Evolutionary conservation across 1,140 invertebrate species (phyloP), one percentile per base, ranked within the genome.

Genomic region (Nasonia longicornis): DNA sequence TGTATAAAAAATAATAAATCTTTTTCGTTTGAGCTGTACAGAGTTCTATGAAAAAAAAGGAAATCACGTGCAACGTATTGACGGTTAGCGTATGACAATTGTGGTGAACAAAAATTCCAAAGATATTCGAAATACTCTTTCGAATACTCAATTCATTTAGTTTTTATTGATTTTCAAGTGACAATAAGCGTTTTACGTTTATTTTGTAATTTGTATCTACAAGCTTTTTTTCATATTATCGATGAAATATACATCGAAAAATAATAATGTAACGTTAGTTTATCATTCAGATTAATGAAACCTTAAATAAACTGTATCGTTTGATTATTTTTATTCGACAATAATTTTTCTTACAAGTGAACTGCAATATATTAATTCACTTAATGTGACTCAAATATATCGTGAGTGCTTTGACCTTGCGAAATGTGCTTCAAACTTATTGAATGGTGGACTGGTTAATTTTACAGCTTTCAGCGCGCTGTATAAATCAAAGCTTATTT

Each of bases 41-140:
- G 76, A 78, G 76, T 78, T 78, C 26, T 82, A 78, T 74, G 80
- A 78, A 72, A 52, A 71, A 26, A 78, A 72, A 77, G 11, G 10
- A 69, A 70, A 12, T 77, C 29, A 76, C 38, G 31, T 35, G n/a
- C 75, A 14, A 29, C 12, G 71, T 63, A 14, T 16, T 29, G 35
- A 38, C 12, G 31, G 67, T 79, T 42, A 29, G 42, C 64, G 66
- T 67, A 63, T 76, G 38, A 67, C 63, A 78, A 48, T 78, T 72
- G 35, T 42, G 75, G 63, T 45, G 73, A 26, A 76, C n/a, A 45
- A 42, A 71, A 77, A 77, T 77, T 77, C 74, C 73, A 81, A 81
- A 81, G 74, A 81, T 16, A 45, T 77, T 81, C 20, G 38, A 77
- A 72, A 77, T 81, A 58, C 31, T 66, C 14, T 45, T 76, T 81